Conservation (phyloP, 2,888 invertebrate species). For the Meteorus colon region DNA sequence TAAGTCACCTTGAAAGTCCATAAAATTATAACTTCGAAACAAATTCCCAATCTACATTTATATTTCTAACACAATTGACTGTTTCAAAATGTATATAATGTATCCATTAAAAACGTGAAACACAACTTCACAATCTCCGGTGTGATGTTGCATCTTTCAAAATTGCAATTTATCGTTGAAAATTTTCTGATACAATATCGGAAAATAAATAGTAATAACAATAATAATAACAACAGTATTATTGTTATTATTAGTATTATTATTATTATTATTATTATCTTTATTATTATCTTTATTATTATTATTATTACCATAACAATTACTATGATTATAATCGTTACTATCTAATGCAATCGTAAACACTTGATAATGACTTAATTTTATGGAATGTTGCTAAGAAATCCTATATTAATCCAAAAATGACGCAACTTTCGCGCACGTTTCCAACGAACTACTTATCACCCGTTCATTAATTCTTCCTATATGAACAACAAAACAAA, state of each 20-base stretch:
- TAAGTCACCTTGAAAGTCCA: background rate
- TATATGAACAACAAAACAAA: constrained; percentile 8
- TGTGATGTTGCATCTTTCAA: background rate
- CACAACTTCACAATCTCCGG: background rate
- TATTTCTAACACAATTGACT: background rate
- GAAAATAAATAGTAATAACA: background rate
- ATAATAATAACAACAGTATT: too few relatives aligned
- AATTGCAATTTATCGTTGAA: constrained; percentile 5
- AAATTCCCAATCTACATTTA: background rate
- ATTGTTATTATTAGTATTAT: background rate
- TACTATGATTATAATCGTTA: background rate
- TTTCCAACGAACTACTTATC: background rate
- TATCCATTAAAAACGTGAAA: background rate
- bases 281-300: background rate
- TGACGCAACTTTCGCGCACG: background rate
- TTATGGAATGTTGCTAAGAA: constrained; percentile 2
- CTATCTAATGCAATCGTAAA: background rate
- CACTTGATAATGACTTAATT: background rate
- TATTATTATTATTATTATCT: background rate
- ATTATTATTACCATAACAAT: background rate
- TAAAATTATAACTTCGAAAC: background rate
- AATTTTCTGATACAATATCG: background rate
- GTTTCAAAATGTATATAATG: background rate
- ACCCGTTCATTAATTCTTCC: background rate
- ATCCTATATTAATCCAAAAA: constrained; percentile 6